Conservation (phyloP, 2,113 vertebrate species). For the Alces alces region DNA sequence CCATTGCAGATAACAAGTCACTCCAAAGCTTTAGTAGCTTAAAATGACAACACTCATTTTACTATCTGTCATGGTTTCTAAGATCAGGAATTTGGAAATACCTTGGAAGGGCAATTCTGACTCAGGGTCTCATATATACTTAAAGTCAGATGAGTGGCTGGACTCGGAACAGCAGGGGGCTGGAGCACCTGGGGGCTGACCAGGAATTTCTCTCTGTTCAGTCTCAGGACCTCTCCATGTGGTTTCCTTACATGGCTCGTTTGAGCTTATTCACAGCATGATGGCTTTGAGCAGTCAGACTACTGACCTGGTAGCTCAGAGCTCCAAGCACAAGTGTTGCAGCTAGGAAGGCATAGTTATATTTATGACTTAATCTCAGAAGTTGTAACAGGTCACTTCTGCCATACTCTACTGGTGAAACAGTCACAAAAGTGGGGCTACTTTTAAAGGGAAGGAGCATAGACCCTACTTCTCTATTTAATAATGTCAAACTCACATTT, state of each 20-base stretch:
- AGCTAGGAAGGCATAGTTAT: background rate
- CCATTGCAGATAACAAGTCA: background rate
- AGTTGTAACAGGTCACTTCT: background rate
- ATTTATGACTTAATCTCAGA: background rate
- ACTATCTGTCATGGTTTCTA: background rate
- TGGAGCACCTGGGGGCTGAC: background rate
- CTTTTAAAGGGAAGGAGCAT: background rate
- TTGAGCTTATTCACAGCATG: background rate
- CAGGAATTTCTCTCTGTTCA: background rate
- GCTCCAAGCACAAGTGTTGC: background rate
- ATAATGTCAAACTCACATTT: background rate
- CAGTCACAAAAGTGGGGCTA: background rate
- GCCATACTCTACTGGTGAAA: background rate
- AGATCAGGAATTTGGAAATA: background rate
- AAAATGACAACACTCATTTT: background rate
- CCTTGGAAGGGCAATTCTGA: background rate
- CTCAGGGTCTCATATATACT: background rate
- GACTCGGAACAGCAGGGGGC: background rate
- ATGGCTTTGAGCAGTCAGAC: background rate
- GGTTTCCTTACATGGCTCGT: background rate
- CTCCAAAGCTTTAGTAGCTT: background rate
- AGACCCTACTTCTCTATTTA: background rate
- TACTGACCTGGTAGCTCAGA: background rate
- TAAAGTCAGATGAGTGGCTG: background rate
- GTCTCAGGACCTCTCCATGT: background rate